Evolutionary conservation across 2,888 invertebrate genomes (phyloP).

Genomic region (Baronia brevicornis): DNA sequence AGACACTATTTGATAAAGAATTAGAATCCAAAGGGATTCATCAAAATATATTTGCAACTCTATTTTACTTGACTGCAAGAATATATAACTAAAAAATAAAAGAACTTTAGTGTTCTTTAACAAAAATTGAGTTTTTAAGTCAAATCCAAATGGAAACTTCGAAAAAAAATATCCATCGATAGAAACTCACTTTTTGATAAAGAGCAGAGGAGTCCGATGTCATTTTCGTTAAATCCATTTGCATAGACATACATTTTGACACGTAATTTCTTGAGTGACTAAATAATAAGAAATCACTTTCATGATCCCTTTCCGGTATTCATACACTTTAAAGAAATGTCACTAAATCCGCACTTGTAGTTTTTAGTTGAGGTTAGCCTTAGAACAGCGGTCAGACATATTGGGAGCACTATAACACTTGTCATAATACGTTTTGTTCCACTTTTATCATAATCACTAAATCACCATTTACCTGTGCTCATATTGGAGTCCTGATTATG

Average conservation of each 20-base stretch:
- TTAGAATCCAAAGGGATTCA: too few species aligned
- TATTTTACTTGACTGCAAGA: too few species aligned
- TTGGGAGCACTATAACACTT: constrained; percentile 61
- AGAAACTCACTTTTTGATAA: constrained; percentile 65
- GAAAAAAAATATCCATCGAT: too few species aligned
- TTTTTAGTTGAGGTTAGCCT: constrained; percentile 46
- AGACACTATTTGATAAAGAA: too few species aligned
- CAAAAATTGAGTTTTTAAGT: too few species aligned
- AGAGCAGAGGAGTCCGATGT: constrained; percentile 63
- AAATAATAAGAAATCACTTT: constrained; percentile 62
- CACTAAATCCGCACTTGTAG: constrained; percentile 51
- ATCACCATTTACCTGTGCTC: constrained; percentile 88
- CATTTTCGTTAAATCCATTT: constrained; percentile 65
- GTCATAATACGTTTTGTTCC: constrained; percentile 47
- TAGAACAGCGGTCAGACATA: constrained; percentile 36
- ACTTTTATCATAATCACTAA: constrained; percentile 63
- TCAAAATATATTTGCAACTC: too few species aligned
- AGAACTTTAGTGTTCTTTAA: too few species aligned
- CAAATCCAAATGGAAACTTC: too few species aligned
- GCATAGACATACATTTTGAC: constrained; percentile 68
- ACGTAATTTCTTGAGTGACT: constrained; percentile 53
- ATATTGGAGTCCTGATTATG: constrained; percentile 98
- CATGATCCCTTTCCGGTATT: constrained; percentile 68
- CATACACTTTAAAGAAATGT: constrained; percentile 62
- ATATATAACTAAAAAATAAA: too few species aligned